Evolutionary conservation across 2,797 vertebrate species (phyloP), one percentile per base, ranked within the genome.

Genomic region (Malurus splendens): DNA sequence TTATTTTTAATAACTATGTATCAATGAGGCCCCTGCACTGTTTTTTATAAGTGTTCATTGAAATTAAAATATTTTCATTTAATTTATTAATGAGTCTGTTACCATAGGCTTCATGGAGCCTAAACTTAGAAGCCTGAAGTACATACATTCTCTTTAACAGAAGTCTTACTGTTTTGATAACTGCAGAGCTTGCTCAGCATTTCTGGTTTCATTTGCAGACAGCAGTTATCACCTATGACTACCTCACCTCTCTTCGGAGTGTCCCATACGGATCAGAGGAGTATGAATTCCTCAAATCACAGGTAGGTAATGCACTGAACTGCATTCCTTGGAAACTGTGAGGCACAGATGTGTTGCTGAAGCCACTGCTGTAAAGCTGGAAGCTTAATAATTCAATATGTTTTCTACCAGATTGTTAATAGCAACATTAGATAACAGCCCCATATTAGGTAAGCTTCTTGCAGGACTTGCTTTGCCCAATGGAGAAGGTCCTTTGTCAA

Each of bases 141-240:
- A 18, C n/a, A 24, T 45, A 32, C 12, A 8, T 67, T 59, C n/a
- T 65, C 14, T 33, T 66, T 88, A 60, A 30, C 6, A 79, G 62
- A 72, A 52, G 11, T 10, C 75, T 85, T 50, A 24, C 11, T 87
- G 51, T 66, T 87, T 50, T 85, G 33, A 12, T 77, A 82, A 48
- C 32, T 85, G 32, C 36, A 70, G 47, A 82, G 23, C 32, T 67
- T 87, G 18, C 57, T 76, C 38, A 91, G 64, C 59, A 12, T 89
- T 82, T 94, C 33, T 70, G 61, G 17, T 80, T 96, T 95, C 66
- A 30, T 94, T 96, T 97, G 70, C 97, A 99, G 99, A 99, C 98
- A 0, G 98, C 97, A 24, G 94, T 97, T 85, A 98, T 99, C 97
- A 98, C 97, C 92, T 99, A 97, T 17, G 99, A 99, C 96, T 99